Conservation (phyloP, 2,113 vertebrate species). For the Scalopus aquaticus region DNA sequence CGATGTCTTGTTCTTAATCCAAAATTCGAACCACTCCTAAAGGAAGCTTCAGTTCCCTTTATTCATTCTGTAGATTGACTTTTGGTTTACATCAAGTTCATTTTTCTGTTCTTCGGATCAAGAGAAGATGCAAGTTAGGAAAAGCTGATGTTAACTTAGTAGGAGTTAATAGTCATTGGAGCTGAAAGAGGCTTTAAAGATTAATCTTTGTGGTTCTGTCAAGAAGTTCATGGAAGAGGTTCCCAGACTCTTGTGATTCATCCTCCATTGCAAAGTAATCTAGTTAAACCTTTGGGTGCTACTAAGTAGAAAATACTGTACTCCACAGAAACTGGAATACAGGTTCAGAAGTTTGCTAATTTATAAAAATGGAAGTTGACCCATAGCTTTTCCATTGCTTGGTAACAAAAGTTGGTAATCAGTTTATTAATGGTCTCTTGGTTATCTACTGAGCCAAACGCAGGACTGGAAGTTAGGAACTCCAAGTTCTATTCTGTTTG, state of each 20-base stretch:
- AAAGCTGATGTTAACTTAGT: not conserved
- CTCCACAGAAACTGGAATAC: not conserved
- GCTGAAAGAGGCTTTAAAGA: not conserved
- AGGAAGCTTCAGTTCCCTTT: not conserved
- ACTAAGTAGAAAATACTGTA: not conserved
- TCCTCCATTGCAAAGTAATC: constrained; percentile 37
- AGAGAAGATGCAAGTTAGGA: not conserved
- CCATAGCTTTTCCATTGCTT: constrained; percentile 31
- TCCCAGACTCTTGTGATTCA: constrained; percentile 29
- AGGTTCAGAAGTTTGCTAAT: constrained; percentile 23
- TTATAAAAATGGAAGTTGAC: constrained; percentile 38
- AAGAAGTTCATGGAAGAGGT: constrained; percentile 14
- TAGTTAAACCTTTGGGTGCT: constrained; percentile 44
- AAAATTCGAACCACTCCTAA: constrained; percentile 7
- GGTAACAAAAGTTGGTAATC: constrained; percentile 25
- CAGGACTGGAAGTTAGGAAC: not conserved
- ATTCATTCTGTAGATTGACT: not conserved
- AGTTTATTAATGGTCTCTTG: not conserved
- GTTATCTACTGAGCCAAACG: not conserved
- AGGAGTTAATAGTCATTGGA: not conserved
- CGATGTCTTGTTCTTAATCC: not conserved
- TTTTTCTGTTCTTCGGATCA: not conserved
- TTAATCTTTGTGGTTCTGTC: constrained; percentile 29
- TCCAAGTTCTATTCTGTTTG: not conserved
- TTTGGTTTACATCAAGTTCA: not conserved